Evolutionary conservation across 1,140 invertebrate species (phyloP), one percentile per base, ranked within the genome.

Genomic region (Eumaeus atala): DNA sequence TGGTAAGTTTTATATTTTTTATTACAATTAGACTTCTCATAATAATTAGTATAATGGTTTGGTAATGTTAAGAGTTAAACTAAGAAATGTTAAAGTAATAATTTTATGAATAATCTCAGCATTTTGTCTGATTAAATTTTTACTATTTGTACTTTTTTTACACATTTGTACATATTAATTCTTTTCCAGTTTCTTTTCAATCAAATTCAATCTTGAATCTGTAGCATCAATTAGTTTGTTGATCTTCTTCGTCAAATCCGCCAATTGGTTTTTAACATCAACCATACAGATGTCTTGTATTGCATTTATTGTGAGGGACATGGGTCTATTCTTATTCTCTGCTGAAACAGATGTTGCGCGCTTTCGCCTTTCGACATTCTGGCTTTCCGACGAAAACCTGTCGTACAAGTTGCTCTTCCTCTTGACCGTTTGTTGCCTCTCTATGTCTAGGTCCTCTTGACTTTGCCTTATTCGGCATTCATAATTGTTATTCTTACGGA

Each of bases 401-500:
- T 87, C 84, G 36, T 69, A 87, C n/a, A 87, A 56, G 55, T 87
- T 83, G 48, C 84, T 87, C 55, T 80, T 83, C 54, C 80, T 71
- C 51, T 87, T 87, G 1, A 82, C 74, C 36, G 67, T 48, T 48
- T 70, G 58, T 40, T 67, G 73, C 18, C 64, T 67, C 14, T 69
- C 66, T 7, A 59, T 58, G 10, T 72, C 70, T 33, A 73, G 71
- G 9, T 77, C 84, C 12, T 70, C 77, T 65, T 61, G 74, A 38
- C 62, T 65, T 62, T 78, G 75, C 47, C 57, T 62, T 61, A 84
- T 66, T 58, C 69, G 59, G 54, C 84, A 76, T 78, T 87, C 76
- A 72, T 89, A 76, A 66, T 89, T 82, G 72, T 88, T 70, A 66
- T 87, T 71, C 66, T 86, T 82, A 34, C 84, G 76, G 28, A 86